A percentile compares a stretch with the other conserved stretches of the same genome.
phyloP scores from a whole-genome alignment of 2,888 invertebrate genomes.

The Hirtodrosophila confusa region DNA sequence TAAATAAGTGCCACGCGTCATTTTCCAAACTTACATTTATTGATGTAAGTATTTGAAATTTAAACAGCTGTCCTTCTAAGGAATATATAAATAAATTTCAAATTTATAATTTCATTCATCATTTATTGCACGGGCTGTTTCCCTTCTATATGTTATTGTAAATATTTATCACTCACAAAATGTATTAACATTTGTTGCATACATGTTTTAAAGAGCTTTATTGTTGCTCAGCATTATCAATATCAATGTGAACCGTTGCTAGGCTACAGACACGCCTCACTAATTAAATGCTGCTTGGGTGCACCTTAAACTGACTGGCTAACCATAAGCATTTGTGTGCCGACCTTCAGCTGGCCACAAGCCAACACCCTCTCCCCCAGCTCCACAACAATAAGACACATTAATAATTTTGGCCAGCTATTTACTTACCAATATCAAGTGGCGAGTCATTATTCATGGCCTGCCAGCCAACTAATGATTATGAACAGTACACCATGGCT shows the following conservation, averaged over 20 bases:
- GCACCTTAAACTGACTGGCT: background rate
- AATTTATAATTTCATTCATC: no score
- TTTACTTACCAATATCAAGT: constrained; percentile 72
- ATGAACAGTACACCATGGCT: constrained; percentile 58
- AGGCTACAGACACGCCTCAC: constrained; percentile 6
- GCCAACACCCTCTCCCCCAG: constrained; percentile 2
- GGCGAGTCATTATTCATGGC: constrained; percentile 73
- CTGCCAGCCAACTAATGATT: constrained; percentile 71
- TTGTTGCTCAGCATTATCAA: background rate
- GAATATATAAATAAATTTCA: no score
- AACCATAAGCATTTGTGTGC: constrained; percentile 12
- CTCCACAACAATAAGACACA: constrained; percentile 19
- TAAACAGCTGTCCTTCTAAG: no score
- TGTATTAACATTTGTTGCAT: no score
- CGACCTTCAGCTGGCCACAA: constrained; percentile 28
- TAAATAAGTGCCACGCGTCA: no score
- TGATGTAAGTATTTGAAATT: no score
- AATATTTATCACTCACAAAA: no score
- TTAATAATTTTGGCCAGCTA: constrained; percentile 68
- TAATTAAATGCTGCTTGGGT: constrained; percentile 5
- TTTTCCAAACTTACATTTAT: no score
- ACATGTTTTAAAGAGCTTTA: constrained; percentile 3
- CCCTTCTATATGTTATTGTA: no score
- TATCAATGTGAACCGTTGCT: constrained; percentile 1
- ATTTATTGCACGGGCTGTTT: no score